Evolutionary conservation across 2,797 vertebrate species (phyloP), one percentile per base, ranked within the genome.

Genomic region (Protosalanx chinensis): DNA sequence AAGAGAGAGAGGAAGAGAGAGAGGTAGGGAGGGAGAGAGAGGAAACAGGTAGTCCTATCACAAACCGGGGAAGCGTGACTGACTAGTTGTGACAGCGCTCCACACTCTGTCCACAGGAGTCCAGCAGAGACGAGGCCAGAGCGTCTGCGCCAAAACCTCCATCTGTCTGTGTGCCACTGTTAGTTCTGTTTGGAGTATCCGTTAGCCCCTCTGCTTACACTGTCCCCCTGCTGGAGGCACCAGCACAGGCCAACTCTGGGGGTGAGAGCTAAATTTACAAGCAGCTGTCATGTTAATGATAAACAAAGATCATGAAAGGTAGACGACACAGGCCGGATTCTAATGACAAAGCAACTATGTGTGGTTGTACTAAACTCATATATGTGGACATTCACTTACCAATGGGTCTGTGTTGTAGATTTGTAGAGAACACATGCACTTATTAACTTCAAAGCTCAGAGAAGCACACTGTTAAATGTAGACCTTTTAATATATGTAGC

Each of bases 231-330:
- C 85, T 79, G 88, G 60, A 70, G 65, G 85, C 80, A 78, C 76
- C 59, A 75, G 67, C 79, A 76, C 80, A 71, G 74, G 88, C 91
- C 83, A 84, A 73, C 88, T 80, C 90, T 81, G 88, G 84, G 91
- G 88, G 88, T 85, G 87, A 78, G 87, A 90, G 88, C 91, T 93
- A 93, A 92, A 93, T 93, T 93, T 93, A 91, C 90, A 89, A 92
- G 90, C 90, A 89, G 89, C 91, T 89, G 91, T 79, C 82, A 82
- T 85, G 85, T 84, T 79, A 78, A 76, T 73, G 78, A 69, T 30
- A 23, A 27, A 29, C 67, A 53, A 51, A 46, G 23, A 33, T 32
- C 2, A 30, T 29, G 16, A 71, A 4, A 46, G 41, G 41, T 46
- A 46, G 41, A 46, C 41, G 10, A 2, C 41, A 46, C 3, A 12